Base-by-base conservation (phyloP, 1,140 invertebrate genomes). In the Drosophila azteca region DNA sequence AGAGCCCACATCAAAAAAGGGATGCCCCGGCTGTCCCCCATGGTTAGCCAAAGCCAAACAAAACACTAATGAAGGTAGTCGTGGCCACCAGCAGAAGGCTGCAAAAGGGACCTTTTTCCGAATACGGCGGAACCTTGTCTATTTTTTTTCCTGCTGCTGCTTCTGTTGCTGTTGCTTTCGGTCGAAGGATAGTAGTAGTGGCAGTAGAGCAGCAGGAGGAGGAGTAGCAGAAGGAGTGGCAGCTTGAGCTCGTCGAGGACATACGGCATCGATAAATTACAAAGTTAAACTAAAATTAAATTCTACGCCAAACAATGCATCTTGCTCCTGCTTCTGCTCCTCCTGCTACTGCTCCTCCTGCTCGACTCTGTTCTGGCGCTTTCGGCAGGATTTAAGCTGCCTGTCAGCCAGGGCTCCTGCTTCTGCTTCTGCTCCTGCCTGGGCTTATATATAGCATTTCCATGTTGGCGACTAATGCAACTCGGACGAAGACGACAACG, bases 211-310 rank as follows among this genome's bases (percentile, higher is more conserved):
- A 53, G 7, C 9, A 26, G 57, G 9, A 39, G 20, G 2, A 9
- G 3, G 39, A 45, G 44, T 35, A 7, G 51, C 26, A 57, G 45
- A 31, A 43, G 43, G 68, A 53, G 15, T 64, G 58, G 48, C 59
- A 51, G 45, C 72, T 49, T 68, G 54, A 76, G 72, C 73, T 76
- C 54, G 74, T 62, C 55, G 83, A 88, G 83, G 82, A 88, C 82
- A 87, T 87, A 87, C 82, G 84, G 83, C 84, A 88, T 88, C 83
- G 76, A 88, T 88, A 88, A 88, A 88, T 88, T 88, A 88, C 83
- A 88, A 88, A 88, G 83, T 88, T 89, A 88, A 88, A 88, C 83
- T 88, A 88, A 88, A 88, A 88, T 88, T 88, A 88, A 88, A 88
- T 88, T 88, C 83, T 88, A 88, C 83, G 84, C 83, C 83, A 88